A percentile compares a stretch with the other conserved stretches of the same genome.
These are phyloP conservation scores for Dichetophora obliterata DNA, from an alignment of 2,888 invertebrate genomes.

Conservation along the genomic window DNA sequence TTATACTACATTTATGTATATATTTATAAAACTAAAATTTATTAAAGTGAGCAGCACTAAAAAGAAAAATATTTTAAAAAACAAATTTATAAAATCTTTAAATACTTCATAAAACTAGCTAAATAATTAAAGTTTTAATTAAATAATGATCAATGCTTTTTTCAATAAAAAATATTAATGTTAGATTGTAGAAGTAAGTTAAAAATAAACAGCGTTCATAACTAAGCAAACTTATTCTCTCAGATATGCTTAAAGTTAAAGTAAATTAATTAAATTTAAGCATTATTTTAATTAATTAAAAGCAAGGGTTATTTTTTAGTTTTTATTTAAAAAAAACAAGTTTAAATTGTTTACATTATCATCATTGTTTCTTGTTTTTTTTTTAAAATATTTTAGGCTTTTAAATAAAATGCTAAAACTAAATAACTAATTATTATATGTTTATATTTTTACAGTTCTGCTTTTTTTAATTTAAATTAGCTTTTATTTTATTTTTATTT, in stretches of 20 bases:
- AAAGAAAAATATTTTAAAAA: constrained; percentile 10
- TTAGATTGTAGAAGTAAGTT: neutral
- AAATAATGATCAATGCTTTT: constrained; percentile 10
- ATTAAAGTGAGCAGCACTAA: constrained; percentile 23
- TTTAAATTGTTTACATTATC: neutral
- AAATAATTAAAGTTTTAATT: constrained; percentile 14
- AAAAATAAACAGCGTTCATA: constrained; percentile 7
- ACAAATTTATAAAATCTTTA: constrained; percentile 1
- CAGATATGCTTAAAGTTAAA: neutral
- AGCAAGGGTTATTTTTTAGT: neutral
- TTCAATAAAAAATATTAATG: constrained; percentile 3
- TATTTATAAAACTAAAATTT: constrained; percentile 3
- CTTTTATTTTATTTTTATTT: constrained; percentile 55
- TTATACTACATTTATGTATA: neutral
- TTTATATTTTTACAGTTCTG: constrained; percentile 10
- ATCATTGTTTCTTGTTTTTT: too few relatives aligned
- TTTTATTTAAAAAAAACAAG: neutral
- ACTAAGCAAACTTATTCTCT: neutral
- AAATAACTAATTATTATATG: constrained; percentile 33
- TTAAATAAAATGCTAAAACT: constrained; percentile 22
- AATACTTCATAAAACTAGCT: constrained; percentile 24
- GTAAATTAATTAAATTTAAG: neutral
- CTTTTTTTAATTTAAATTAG: constrained; percentile 1
- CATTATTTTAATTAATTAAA: neutral
- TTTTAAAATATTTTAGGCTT: neutral